phyloP scores from a whole-genome alignment of 2,888 invertebrate genomes.

The Peribatodes rhomboidaria region DNA sequence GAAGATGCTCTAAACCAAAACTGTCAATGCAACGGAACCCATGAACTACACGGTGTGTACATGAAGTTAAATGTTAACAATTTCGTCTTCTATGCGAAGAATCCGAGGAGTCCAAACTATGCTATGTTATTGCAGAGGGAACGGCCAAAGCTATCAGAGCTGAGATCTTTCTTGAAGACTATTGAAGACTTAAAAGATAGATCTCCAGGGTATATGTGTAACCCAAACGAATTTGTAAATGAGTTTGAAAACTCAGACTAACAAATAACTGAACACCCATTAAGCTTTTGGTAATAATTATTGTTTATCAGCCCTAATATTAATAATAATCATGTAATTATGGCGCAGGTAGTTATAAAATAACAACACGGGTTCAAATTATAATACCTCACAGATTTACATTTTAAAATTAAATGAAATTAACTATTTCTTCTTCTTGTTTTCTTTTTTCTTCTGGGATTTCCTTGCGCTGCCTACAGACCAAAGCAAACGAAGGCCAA shows the following conservation, averaged over 20 bases:
- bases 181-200: not conserved
- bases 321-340: too few species aligned
- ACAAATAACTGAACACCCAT: too few species aligned
- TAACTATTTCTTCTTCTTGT: too few species aligned
- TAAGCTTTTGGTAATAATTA: too few species aligned
- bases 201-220: not conserved
- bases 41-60: slow-evolving; percentile 1
- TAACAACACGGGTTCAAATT: too few species aligned
- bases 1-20: slow-evolving; percentile 3
- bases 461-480: too few species aligned
- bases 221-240: slow-evolving; percentile 13
- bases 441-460: too few species aligned
- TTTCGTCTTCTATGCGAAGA: not conserved
- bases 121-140: slow-evolving; percentile 6
- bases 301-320: too few species aligned
- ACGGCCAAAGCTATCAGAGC: slow-evolving; percentile 11
- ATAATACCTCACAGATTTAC: too few species aligned
- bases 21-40: slow-evolving; percentile 5
- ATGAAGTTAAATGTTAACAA: slow-evolving; percentile 4
- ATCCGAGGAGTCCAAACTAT: not conserved
- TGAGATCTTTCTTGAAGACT: not conserved
- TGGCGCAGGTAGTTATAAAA: too few species aligned
- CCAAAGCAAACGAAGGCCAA: too few species aligned
- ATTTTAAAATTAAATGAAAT: too few species aligned
- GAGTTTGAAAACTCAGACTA: slow-evolving; percentile 1